phyloP scores from a whole-genome alignment of 1,140 invertebrate genomes.

The Drosophila bifasciata region DNA sequence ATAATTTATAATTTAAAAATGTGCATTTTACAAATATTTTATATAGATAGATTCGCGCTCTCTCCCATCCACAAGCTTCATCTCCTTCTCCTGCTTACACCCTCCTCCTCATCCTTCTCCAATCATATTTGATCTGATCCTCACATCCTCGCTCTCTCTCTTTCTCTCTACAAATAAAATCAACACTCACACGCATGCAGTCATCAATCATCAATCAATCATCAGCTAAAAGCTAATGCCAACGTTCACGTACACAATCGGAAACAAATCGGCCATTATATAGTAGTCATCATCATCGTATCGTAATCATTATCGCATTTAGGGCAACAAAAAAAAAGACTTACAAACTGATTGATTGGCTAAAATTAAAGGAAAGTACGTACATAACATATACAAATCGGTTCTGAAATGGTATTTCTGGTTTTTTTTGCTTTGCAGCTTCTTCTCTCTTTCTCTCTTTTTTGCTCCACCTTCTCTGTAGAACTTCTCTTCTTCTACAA shows the following conservation, averaged over 20 bases:
- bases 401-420: constrained; percentile 46
- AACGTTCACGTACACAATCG: constrained; percentile 33
- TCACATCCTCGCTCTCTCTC: constrained; percentile 28
- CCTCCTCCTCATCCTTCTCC: not conserved
- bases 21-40: constrained; percentile 49
- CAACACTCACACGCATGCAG: constrained; percentile 43
- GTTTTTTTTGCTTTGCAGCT: constrained; percentile 31
- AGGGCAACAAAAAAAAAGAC: constrained; percentile 33
- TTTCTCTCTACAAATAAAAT: constrained; percentile 48
- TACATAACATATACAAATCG: constrained; percentile 55
- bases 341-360: constrained; percentile 53
- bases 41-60: constrained; percentile 48
- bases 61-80: constrained; percentile 5
- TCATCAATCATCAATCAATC: constrained; percentile 2
- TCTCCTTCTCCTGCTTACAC: not conserved
- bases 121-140: not conserved
- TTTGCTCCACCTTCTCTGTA: not conserved
- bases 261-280: constrained; percentile 20
- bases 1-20: constrained; percentile 47
- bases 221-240: constrained; percentile 14
- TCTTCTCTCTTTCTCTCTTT: constrained; percentile 13
- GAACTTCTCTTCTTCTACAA: not conserved
- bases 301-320: constrained; percentile 28
- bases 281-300: constrained; percentile 38
- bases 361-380: constrained; percentile 75